phyloP scores from a whole-genome alignment of 2,888 invertebrate genomes.

The Syritta pipiens region DNA sequence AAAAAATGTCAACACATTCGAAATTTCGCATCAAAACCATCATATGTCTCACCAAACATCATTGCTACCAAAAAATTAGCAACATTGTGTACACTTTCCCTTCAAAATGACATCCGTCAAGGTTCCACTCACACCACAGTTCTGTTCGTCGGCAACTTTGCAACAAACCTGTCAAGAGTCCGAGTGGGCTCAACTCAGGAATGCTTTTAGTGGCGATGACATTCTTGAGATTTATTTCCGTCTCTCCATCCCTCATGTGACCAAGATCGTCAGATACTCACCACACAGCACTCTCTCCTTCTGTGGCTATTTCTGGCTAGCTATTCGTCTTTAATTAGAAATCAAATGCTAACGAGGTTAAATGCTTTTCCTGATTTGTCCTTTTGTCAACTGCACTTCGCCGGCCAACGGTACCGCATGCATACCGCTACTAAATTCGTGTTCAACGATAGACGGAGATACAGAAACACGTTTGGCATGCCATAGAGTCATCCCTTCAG shows the following conservation, averaged over 20 bases:
- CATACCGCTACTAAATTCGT: too few species aligned
- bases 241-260: constrained; percentile 39
- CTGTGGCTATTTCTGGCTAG: constrained; percentile 39
- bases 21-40: too few species aligned
- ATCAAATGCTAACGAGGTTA: constrained; percentile 66
- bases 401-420: neutral
- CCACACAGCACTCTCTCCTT: constrained; percentile 26
- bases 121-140: neutral
- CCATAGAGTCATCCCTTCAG: constrained; percentile 50
- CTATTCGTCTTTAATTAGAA: constrained; percentile 62
- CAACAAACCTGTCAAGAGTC: neutral
- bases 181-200: constrained; percentile 36
- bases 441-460: neutral
- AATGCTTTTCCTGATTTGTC: constrained; percentile 58
- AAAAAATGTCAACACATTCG: too few species aligned
- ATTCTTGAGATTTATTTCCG: constrained; percentile 19
- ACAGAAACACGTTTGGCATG: constrained; percentile 43
- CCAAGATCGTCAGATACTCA: constrained; percentile 55
- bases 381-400: constrained; percentile 35
- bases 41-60: too few species aligned
- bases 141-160: neutral
- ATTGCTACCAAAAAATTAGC: too few species aligned
- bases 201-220: constrained; percentile 31
- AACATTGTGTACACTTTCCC: too few species aligned
- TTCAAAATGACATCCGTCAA: neutral